Evolutionary conservation across 2,888 invertebrate genomes (phyloP).

Genomic region (Drosophila phalerata): DNA sequence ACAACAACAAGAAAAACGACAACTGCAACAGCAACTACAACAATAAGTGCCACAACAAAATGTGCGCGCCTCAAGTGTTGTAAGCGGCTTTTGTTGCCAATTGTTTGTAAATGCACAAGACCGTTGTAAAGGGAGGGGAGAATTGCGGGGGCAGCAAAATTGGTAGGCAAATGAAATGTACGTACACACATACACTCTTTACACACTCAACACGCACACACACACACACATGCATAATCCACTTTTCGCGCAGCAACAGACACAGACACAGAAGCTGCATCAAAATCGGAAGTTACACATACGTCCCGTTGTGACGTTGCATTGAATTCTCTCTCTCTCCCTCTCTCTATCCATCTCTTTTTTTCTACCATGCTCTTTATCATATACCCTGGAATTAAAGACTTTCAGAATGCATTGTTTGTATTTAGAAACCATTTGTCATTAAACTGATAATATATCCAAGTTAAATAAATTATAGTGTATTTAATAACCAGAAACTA

Average conservation of each 20-base stretch:
- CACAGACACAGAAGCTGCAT: slow-evolving; percentile 51
- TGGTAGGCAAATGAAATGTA: slow-evolving; percentile 69
- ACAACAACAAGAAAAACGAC: slow-evolving; percentile 39
- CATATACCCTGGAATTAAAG: slow-evolving; percentile 25
- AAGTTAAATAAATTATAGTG: no score
- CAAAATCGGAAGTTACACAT: slow-evolving; percentile 71
- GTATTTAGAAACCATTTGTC: background rate
- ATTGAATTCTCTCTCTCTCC: background rate
- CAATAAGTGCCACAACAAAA: slow-evolving; percentile 50
- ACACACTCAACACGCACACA: slow-evolving; percentile 25
- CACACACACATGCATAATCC: slow-evolving; percentile 61
- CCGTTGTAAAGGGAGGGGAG: slow-evolving; percentile 3
- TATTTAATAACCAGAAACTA: no score
- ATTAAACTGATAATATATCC: no score
- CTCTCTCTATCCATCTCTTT: background rate
- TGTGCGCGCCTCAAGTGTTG: slow-evolving; percentile 77
- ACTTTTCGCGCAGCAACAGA: slow-evolving; percentile 53
- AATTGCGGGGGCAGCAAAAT: slow-evolving; percentile 31
- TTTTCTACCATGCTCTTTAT: background rate
- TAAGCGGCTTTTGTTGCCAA: slow-evolving; percentile 80
- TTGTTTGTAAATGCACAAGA: slow-evolving; percentile 64
- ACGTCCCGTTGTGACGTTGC: slow-evolving; percentile 58
- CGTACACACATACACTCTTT: slow-evolving; percentile 16
- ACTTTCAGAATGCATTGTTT: background rate
- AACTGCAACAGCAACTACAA: slow-evolving; percentile 19